Base-by-base conservation (phyloP, 2,113 vertebrate species). In the Noturus placidus region DNA sequence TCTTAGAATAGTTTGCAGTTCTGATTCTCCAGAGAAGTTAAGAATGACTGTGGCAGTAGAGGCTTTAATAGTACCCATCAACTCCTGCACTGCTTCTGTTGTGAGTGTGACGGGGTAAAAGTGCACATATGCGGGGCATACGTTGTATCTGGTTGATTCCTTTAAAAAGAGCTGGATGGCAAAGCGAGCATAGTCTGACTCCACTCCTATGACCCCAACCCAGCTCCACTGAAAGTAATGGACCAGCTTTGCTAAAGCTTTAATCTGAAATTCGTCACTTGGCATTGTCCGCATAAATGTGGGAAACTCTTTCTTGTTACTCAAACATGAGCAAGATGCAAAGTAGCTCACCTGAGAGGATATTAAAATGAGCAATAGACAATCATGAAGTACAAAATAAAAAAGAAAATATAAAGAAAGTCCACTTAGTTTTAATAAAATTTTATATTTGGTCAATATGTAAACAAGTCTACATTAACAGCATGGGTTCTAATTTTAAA, bases 231-330 rank as follows among this genome's bases (percentile, higher is more conserved):
- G 88, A 69, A 95, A 95, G 54, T 95, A 92, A 67, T 89, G 89
- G 4, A 95, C 88, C 52, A 95, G 89, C 25, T 85, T 92, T 52
- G 89, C 92, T 65, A 95, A 78, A 56, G 95, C 95, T 81, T 90
- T 93, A 57, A 94, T 91, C 89, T 95, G 95, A 87, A 95, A 95
- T 81, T 92, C 65, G 27, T 95, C 95, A 86, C 94, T 95, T 0
- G 95, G 93, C 93, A 95, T 95, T 6, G 95, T 95, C 52, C 95
- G 92, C 94, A 95, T 95, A 87, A 95, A 95, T 33, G 92, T 89
- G 11, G 94, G 93, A 38, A 94, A 95, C 86, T 95, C 93, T 77
- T 65, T 91, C 80, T 94, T 92, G 83, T 94, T 91, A 74, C 94
- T 94, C 87, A 95, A 91, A 86, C 94, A 95, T 59, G 90, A 94